A percentile compares a stretch with the other conserved stretches of the same genome.
Evolutionary conservation across 53 echinoderm and acorn worm species (phyloP).

Genomic region (Pentamera pediparva): DNA sequence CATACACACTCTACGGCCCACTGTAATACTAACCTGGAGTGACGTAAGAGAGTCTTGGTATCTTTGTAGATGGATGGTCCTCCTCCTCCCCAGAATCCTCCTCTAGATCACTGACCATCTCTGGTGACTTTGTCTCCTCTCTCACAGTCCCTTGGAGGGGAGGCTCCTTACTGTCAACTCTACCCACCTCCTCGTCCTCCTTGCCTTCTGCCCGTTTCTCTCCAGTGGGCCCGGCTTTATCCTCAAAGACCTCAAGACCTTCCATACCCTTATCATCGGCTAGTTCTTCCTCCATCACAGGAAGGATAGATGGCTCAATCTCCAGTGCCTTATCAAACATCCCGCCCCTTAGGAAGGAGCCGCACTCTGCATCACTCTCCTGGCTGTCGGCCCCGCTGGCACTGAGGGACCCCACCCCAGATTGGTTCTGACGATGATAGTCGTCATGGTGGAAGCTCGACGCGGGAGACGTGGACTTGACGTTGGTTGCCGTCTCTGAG

Average conservation of each 20-base stretch:
- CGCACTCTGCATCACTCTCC: background rate
- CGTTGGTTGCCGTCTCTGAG: constrained; percentile 34
- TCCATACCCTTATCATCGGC: background rate
- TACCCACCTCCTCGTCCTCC: too few relatives aligned
- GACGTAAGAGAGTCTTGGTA: too few relatives aligned
- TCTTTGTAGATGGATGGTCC: too few relatives aligned
- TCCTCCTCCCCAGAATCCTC: too few relatives aligned
- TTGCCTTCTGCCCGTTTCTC: too few relatives aligned
- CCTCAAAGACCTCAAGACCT: too few relatives aligned
- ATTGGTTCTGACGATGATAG: background rate
- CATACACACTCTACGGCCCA: too few relatives aligned
- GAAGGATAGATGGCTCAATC: constrained; percentile 28
- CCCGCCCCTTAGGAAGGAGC: background rate
- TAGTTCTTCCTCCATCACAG: constrained; percentile 24
- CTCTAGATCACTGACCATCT: background rate
- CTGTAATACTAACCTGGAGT: too few relatives aligned
- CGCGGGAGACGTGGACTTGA: constrained; percentile 18
- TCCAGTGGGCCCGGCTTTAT: too few relatives aligned
- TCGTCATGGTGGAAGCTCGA: constrained; percentile 24
- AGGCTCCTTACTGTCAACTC: too few relatives aligned
- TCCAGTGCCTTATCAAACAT: constrained; percentile 8
- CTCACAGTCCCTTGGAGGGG: too few relatives aligned
- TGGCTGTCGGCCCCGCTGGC: background rate
- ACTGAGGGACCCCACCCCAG: constrained; percentile 4
- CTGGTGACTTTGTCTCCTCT: background rate